Conservation (phyloP, 1,140 invertebrate genomes). For the Trichonephila clavata region DNA sequence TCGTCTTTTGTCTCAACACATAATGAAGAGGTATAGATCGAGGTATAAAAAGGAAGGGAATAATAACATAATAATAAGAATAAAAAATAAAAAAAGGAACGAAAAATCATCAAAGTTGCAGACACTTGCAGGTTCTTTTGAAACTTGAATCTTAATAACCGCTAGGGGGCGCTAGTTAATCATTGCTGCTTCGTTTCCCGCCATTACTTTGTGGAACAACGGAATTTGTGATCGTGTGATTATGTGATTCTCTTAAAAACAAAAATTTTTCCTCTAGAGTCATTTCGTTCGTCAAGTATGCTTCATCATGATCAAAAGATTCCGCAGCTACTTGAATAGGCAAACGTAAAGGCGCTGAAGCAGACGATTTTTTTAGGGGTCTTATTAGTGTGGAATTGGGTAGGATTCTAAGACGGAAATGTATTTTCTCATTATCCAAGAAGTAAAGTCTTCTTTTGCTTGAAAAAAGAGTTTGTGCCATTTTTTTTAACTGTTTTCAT, state of each 20-base stretch:
- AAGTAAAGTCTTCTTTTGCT: background rate
- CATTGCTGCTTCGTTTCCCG: constrained; percentile 28
- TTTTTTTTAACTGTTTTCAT: background rate
- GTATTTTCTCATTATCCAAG: background rate
- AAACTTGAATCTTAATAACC: constrained; percentile 64
- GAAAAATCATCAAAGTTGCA: constrained; percentile 46
- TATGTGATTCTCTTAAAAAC: constrained; percentile 52
- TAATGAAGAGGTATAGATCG: constrained; percentile 51
- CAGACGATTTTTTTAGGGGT: constrained; percentile 43
- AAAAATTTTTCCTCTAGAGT: constrained; percentile 27
- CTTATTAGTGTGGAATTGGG: background rate
- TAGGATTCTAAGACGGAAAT: constrained; percentile 20
- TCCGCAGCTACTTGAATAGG: constrained; percentile 31
- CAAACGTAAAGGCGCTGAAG: constrained; percentile 45
- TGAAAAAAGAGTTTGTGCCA: too few species aligned
- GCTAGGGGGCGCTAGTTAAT: constrained; percentile 54
- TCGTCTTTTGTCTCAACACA: constrained; percentile 59
- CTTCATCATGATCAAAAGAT: constrained; percentile 59
- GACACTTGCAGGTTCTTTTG: constrained; percentile 63
- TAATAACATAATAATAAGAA: background rate
- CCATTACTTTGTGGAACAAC: background rate
- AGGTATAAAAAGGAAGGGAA: constrained; percentile 31
- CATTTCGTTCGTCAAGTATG: constrained; percentile 34
- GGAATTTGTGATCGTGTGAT: constrained; percentile 49
- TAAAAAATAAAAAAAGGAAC: background rate